Percentiles rank a stretch among this genome's conserved stretches.
phyloP scores from a whole-genome alignment of 2,113 vertebrate species.

The Numida meleagris region DNA sequence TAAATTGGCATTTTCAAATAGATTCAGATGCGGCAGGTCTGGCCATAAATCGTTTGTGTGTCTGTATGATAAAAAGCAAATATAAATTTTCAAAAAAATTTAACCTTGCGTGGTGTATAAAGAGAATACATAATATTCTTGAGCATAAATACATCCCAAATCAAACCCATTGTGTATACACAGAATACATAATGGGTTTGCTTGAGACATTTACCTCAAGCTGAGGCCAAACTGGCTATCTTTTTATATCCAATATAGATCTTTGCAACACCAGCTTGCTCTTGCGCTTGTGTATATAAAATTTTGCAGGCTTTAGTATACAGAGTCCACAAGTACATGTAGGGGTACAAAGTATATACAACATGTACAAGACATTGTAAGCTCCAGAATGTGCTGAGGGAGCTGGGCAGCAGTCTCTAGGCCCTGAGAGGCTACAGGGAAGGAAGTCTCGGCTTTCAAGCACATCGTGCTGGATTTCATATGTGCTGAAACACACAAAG shows the following conservation, averaged over 20 bases:
- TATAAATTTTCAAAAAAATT: constrained; percentile 75
- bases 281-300: neutral
- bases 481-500: neutral
- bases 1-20: constrained; percentile 59
- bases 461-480: neutral
- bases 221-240: constrained; percentile 50
- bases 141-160: constrained; percentile 80
- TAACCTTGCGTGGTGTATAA: constrained; percentile 80
- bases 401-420: neutral
- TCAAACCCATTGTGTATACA: constrained; percentile 74
- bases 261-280: neutral
- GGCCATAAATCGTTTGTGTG: constrained; percentile 71
- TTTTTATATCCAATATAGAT: neutral
- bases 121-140: constrained; percentile 80
- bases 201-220: constrained; percentile 35
- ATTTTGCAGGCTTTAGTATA: neutral
- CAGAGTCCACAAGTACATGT: neutral
- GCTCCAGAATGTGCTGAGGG: neutral
- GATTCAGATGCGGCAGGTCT: constrained; percentile 67
- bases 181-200: constrained; percentile 70
- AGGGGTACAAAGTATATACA: neutral
- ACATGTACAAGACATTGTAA: neutral
- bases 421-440: neutral
- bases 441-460: neutral
- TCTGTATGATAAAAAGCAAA: constrained; percentile 77